Evolutionary conservation across 1,140 invertebrate genomes (phyloP).

Genomic region (Onthophagus taurus): DNA sequence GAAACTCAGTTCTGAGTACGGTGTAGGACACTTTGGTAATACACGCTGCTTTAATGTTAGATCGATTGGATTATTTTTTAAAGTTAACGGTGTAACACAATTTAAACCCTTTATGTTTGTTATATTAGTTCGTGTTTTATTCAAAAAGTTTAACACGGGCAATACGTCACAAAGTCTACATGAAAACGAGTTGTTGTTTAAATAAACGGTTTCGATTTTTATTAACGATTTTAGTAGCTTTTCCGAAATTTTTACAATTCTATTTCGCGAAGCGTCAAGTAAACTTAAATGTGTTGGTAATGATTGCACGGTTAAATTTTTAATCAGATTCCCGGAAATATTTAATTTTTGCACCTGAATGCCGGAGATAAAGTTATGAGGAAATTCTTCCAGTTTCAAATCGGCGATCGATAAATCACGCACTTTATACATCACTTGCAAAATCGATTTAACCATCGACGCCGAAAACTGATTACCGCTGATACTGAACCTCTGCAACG

Average conservation of each 20-base stretch:
- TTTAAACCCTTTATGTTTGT: constrained; percentile 34
- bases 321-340: constrained; percentile 49
- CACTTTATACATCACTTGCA: constrained; percentile 48
- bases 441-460: constrained; percentile 39
- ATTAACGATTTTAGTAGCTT: constrained; percentile 45
- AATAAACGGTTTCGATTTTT: constrained; percentile 40
- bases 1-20: constrained; percentile 12
- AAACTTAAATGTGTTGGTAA: constrained; percentile 45
- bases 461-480: constrained; percentile 51
- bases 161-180: constrained; percentile 56
- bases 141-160: constrained; percentile 44
- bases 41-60: constrained; percentile 17
- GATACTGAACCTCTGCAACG: constrained; percentile 51
- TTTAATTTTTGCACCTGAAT: constrained; percentile 40
- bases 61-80: constrained; percentile 25
- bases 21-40: constrained; percentile 16
- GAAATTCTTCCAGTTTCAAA: constrained; percentile 46
- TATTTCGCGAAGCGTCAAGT: constrained; percentile 54
- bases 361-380: constrained; percentile 42
- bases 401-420: constrained; percentile 48
- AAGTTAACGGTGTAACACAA: constrained; percentile 37
- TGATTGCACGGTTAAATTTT: constrained; percentile 43
- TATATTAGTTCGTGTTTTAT: constrained; percentile 42
- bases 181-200: constrained; percentile 55
- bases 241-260: constrained; percentile 48